These are phyloP conservation scores for Leiothrix lutea DNA, from an alignment of 2,113 vertebrate species.

Conservation along the genomic window DNA sequence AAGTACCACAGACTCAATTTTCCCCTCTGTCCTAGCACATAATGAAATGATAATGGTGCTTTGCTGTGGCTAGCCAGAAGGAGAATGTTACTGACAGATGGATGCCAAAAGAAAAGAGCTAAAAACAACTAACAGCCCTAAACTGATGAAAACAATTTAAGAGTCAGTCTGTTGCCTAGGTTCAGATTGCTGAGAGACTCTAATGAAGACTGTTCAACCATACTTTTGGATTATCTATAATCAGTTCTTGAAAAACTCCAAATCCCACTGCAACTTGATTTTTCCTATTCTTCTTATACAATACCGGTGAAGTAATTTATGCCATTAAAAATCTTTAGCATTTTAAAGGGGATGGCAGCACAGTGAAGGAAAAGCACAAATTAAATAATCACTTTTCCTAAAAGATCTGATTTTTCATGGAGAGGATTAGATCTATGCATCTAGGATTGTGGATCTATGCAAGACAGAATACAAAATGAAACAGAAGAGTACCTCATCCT, in stretches of 20 bases:
- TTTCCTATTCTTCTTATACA: not conserved
- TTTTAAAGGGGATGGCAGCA: not conserved
- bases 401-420: not conserved
- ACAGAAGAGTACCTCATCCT: not conserved
- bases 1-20: not conserved
- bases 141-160: slow-evolving; percentile 19
- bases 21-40: not conserved
- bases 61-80: slow-evolving; percentile 7
- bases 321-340: not conserved
- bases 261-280: not conserved
- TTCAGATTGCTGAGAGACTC: not conserved
- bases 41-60: not conserved
- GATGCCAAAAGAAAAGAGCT: slow-evolving; percentile 11
- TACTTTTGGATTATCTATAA: not conserved
- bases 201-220: not conserved
- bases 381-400: not conserved
- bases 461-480: not conserved
- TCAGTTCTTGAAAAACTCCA: not conserved
- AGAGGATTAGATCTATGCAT: not conserved
- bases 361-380: not conserved
- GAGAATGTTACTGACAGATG: slow-evolving; percentile 19
- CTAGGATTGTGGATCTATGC: not conserved
- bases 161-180: slow-evolving; percentile 4
- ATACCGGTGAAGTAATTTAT: not conserved
- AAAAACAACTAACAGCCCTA: slow-evolving; percentile 16